Conservation (phyloP, 2,797 vertebrate species). For the Tauraco hartlaubi region DNA sequence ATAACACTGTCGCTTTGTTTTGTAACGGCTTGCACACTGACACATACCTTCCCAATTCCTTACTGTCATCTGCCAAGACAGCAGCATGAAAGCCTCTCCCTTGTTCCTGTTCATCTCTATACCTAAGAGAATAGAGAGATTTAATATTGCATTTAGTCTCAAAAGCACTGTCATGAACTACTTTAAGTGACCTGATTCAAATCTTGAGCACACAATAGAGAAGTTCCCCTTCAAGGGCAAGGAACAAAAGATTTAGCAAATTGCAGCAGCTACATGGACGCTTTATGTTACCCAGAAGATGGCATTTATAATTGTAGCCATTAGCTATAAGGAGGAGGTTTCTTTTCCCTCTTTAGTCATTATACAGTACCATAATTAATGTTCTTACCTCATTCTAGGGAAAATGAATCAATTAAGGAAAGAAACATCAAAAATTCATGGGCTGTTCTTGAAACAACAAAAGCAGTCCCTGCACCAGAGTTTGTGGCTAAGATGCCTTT, state of each 20-base stretch:
- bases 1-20: conserved; percentile 34
- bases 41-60: background rate
- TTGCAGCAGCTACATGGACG: background rate
- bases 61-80: background rate
- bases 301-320: conserved; percentile 49
- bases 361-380: conserved; percentile 42
- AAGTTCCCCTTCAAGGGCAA: conserved; percentile 57
- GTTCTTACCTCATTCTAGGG: conserved; percentile 33
- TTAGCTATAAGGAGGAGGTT: conserved; percentile 16
- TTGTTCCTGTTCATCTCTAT: conserved; percentile 19
- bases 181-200: conserved; percentile 57
- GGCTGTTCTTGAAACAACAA: background rate
- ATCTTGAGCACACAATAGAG: conserved; percentile 40
- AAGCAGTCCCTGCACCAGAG: background rate
- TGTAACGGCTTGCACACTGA: background rate
- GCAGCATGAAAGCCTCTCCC: conserved; percentile 27
- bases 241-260: conserved; percentile 45
- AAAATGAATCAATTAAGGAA: conserved; percentile 53
- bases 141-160: conserved; percentile 48
- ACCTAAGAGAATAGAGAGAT: conserved; percentile 52
- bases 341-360: conserved; percentile 42
- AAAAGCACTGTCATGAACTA: conserved; percentile 59
- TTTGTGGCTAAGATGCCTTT: background rate
- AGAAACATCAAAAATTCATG: conserved; percentile 40
- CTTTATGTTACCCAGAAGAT: conserved; percentile 31